These are phyloP conservation scores for Pedionomus torquatus DNA, from an alignment of 2,113 vertebrate species.

Conservation along the genomic window DNA sequence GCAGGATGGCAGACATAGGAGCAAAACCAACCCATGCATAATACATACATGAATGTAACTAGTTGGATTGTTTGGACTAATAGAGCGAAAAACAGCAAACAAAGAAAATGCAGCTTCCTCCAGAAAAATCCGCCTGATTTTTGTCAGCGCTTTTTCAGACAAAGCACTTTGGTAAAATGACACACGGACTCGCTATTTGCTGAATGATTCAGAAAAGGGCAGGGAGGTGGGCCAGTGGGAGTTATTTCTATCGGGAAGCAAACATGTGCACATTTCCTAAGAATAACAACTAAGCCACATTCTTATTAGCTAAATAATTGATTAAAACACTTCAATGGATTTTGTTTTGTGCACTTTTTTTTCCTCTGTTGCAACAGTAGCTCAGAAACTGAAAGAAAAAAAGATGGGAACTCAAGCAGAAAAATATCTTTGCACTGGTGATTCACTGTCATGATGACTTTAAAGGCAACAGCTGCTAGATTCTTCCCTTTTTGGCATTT, in stretches of 20 bases:
- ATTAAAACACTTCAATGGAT: not conserved
- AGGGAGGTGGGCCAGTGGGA: fast-evolving
- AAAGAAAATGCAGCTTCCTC: not conserved
- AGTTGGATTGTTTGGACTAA: not conserved
- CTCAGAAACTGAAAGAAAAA: not conserved
- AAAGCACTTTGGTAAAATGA: not conserved
- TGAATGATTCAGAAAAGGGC: not conserved
- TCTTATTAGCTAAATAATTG: not conserved
- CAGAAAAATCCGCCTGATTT: not conserved
- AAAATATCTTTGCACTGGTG: not conserved
- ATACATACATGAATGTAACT: not conserved
- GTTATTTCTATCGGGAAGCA: not conserved
- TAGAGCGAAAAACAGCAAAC: not conserved
- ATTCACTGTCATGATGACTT: constrained; percentile 44
- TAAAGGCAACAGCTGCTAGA: constrained; percentile 47
- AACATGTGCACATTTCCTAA: not conserved
- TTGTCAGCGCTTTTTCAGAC: not conserved
- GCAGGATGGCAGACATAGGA: fast-evolving
- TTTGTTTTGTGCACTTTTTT: not conserved
- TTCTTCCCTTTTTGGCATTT: constrained; percentile 39
- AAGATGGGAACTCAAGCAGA: not conserved
- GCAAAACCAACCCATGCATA: not conserved
- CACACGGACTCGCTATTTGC: not conserved
- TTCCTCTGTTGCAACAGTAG: not conserved
- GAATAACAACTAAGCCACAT: not conserved